These are phyloP conservation scores for Sphinx pinastri DNA, from an alignment of 2,888 invertebrate species.

Conservation along the genomic window DNA sequence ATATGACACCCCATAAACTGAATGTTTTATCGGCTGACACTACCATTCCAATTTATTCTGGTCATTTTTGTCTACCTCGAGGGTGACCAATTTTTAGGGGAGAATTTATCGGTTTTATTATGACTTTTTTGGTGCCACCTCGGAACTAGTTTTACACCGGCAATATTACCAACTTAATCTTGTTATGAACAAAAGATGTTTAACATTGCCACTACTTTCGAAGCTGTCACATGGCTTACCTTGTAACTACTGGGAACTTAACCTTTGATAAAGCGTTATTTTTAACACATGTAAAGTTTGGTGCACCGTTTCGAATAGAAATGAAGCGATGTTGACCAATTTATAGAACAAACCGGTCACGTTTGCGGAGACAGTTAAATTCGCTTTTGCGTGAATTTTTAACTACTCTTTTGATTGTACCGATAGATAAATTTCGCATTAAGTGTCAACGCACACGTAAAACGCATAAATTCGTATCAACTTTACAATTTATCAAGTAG, in stretches of 20 bases:
- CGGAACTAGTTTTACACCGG: constrained; percentile 20
- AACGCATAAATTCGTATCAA: constrained; percentile 61
- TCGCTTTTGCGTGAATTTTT: constrained; percentile 18
- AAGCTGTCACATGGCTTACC: not conserved
- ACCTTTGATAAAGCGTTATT: not conserved
- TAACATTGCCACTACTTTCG: constrained; percentile 6
- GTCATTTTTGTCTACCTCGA: constrained; percentile 80
- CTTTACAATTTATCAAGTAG: constrained; percentile 72
- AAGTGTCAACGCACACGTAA: constrained; percentile 54
- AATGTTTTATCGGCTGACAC: constrained; percentile 82
- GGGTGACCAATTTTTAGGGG: constrained; percentile 80
- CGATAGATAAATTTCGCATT: constrained; percentile 31
- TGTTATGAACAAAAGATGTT: constrained; percentile 23
- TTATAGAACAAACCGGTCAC: not conserved
- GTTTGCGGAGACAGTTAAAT: constrained; percentile 12
- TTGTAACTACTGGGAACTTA: constrained; percentile 6
- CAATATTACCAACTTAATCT: constrained; percentile 24
- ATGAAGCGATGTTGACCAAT: not conserved
- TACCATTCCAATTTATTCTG: constrained; percentile 82
- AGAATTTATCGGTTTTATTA: constrained; percentile 73
- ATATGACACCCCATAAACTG: constrained; percentile 84
- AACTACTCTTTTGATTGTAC: constrained; percentile 22
- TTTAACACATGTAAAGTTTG: not conserved
- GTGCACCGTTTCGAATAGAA: constrained; percentile 2
- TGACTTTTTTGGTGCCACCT: constrained; percentile 58